These are phyloP conservation scores for Sphecodes monilicornis DNA, from an alignment of 2,888 invertebrate species.

Conservation along the genomic window DNA sequence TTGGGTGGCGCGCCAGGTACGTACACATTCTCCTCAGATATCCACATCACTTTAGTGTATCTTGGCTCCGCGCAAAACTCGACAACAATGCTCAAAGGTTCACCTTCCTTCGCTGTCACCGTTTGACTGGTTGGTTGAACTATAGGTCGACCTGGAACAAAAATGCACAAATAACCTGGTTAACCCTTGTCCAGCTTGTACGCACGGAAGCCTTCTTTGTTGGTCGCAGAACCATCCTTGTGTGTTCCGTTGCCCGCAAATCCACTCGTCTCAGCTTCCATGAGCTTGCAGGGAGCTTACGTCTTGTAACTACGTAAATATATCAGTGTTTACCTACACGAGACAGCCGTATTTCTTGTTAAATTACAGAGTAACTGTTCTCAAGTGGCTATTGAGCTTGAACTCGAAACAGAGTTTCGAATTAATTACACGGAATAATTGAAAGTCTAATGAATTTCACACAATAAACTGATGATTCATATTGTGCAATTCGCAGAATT, in stretches of 20 bases:
- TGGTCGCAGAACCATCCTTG: slow-evolving; percentile 48
- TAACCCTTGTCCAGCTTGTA: slow-evolving; percentile 41
- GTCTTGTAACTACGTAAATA: slow-evolving; percentile 60
- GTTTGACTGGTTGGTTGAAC: slow-evolving; percentile 88
- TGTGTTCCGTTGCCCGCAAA: slow-evolving; percentile 24
- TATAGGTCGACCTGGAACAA: slow-evolving; percentile 88
- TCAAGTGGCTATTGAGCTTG: slow-evolving; percentile 18
- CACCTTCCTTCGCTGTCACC: slow-evolving; percentile 89
- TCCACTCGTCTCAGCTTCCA: not conserved
- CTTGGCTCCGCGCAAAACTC: slow-evolving; percentile 92
- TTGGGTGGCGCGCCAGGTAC: slow-evolving; percentile 85
- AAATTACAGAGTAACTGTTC: slow-evolving; percentile 30
- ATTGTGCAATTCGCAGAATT: too few species aligned
- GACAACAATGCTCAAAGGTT: slow-evolving; percentile 88
- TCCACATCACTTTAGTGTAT: slow-evolving; percentile 88
- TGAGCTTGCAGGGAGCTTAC: slow-evolving; percentile 49
- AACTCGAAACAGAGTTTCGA: slow-evolving; percentile 18
- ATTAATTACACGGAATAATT: slow-evolving; percentile 36
- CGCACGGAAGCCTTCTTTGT: slow-evolving; percentile 21
- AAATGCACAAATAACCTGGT: slow-evolving; percentile 62
- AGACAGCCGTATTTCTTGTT: slow-evolving; percentile 45
- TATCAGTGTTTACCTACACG: slow-evolving; percentile 45
- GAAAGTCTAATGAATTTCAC: slow-evolving; percentile 6
- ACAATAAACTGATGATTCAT: not conserved
- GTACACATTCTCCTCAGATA: slow-evolving; percentile 86